A percentile compares a stretch with the other conserved stretches of the same genome.
phyloP scores from a whole-genome alignment of 2,113 vertebrate genomes.

The Python bivittatus region DNA sequence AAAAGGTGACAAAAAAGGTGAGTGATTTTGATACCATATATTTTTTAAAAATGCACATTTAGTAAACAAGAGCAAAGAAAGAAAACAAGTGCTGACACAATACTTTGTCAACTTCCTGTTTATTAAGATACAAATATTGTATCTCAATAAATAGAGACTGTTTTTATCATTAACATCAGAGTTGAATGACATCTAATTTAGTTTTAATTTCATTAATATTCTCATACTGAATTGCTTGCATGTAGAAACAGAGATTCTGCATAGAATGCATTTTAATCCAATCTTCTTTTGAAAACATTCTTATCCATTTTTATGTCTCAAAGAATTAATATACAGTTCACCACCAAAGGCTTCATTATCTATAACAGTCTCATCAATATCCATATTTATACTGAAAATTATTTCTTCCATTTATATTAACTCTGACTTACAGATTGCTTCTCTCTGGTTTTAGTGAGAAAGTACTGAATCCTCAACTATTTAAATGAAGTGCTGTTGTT shows the following conservation, averaged over 20 bases:
- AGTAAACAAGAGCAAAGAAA: not conserved
- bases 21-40: not conserved
- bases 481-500: not conserved
- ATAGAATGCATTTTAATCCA: not conserved
- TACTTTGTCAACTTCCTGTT: constrained; percentile 38
- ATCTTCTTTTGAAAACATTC: not conserved
- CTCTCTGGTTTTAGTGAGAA: not conserved
- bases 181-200: constrained; percentile 69
- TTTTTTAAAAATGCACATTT: constrained; percentile 22
- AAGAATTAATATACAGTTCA: constrained; percentile 7
- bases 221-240: constrained; percentile 20
- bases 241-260: constrained; percentile 46
- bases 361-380: not conserved
- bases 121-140: not conserved
- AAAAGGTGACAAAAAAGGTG: not conserved
- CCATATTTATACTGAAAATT: not conserved
- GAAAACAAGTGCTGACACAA: constrained; percentile 8
- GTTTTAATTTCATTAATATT: constrained; percentile 68
- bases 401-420: not conserved
- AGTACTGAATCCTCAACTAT: not conserved
- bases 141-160: constrained; percentile 67
- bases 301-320: constrained; percentile 34
- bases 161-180: constrained; percentile 67
- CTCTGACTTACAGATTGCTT: not conserved
- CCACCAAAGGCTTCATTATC: not conserved